Percentiles rank a stretch among this genome's conserved stretches.
Evolutionary conservation across 1,140 invertebrate species (phyloP).

Genomic region (Drosophila lacertosa): DNA sequence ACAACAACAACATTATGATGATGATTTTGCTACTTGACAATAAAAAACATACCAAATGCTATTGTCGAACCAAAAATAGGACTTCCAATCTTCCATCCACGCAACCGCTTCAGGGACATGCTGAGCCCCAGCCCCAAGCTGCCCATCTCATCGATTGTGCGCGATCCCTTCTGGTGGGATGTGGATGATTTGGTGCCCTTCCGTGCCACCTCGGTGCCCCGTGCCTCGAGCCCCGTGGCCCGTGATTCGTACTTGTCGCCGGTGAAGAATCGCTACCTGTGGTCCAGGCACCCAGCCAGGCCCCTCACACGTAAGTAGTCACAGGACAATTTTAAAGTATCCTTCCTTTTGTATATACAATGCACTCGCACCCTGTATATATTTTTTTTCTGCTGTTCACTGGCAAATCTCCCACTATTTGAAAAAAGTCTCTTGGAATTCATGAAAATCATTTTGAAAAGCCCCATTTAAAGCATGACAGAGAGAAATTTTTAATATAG

Average conservation of each 20-base stretch:
- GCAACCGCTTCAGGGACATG: constrained; percentile 89
- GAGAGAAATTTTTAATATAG: constrained; percentile 4
- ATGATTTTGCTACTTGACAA: constrained; percentile 59
- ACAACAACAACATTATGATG: constrained; percentile 23
- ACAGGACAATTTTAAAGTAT: not conserved
- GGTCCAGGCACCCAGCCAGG: constrained; percentile 94
- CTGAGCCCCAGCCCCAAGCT: constrained; percentile 90
- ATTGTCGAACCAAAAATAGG: constrained; percentile 84
- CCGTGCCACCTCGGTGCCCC: constrained; percentile 86
- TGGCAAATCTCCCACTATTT: constrained; percentile 15
- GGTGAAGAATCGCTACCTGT: constrained; percentile 93
- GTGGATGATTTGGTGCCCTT: constrained; percentile 91
- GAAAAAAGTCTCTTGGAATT: not conserved
- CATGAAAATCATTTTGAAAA: constrained; percentile 6
- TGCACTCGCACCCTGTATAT: constrained; percentile 38
- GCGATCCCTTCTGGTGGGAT: constrained; percentile 94
- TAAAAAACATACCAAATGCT: constrained; percentile 45
- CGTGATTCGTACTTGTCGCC: constrained; percentile 94
- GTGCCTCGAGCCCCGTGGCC: constrained; percentile 87
- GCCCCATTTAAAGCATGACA: constrained; percentile 15
- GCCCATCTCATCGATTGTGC: constrained; percentile 90
- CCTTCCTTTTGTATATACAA: not conserved
- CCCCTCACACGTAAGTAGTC: constrained; percentile 87
- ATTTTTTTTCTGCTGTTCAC: constrained; percentile 16
- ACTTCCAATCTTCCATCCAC: constrained; percentile 88